A percentile compares a stretch with the other conserved stretches of the same genome.
These are phyloP conservation scores for Morpho helenor DNA, from an alignment of 2,888 invertebrate species.

Conservation along the genomic window DNA sequence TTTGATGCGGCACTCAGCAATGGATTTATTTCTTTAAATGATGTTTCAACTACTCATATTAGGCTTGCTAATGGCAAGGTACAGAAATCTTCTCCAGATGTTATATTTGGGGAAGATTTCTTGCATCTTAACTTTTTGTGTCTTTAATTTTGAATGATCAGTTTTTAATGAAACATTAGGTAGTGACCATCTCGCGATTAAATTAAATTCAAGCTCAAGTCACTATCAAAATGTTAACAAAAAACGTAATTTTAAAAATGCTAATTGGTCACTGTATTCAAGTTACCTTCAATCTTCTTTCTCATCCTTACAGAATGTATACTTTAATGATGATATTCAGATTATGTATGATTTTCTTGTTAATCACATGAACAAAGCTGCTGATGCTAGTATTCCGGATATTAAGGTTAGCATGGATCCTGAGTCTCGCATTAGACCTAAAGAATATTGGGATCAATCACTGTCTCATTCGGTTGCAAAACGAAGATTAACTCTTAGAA, in stretches of 20 bases:
- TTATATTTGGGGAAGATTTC: conserved; percentile 14
- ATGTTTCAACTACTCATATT: conserved; percentile 23
- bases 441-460: conserved; percentile 30
- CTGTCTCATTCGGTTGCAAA: background rate
- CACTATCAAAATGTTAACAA: background rate
- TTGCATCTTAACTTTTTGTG: conserved; percentile 9
- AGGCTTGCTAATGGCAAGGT: conserved; percentile 22
- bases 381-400: conserved; percentile 23
- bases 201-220: conserved; percentile 7
- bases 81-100: conserved; percentile 30
- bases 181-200: conserved; percentile 26
- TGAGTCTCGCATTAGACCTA: conserved; percentile 23
- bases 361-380: conserved; percentile 15
- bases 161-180: conserved; percentile 26
- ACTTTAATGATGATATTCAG: conserved; percentile 9
- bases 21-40: conserved; percentile 23
- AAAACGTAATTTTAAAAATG: conserved; percentile 26
- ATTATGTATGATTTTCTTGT: conserved; percentile 19
- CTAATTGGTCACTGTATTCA: conserved; percentile 20
- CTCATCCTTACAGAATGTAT: conserved; percentile 1
- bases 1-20: conserved; percentile 24
- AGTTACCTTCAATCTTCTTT: background rate
- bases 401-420: conserved; percentile 24
- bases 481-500: too few species aligned
- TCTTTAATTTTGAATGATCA: conserved; percentile 20